phyloP scores from a whole-genome alignment of 2,888 invertebrate species.

The Leptinotarsa rubiginosa region DNA sequence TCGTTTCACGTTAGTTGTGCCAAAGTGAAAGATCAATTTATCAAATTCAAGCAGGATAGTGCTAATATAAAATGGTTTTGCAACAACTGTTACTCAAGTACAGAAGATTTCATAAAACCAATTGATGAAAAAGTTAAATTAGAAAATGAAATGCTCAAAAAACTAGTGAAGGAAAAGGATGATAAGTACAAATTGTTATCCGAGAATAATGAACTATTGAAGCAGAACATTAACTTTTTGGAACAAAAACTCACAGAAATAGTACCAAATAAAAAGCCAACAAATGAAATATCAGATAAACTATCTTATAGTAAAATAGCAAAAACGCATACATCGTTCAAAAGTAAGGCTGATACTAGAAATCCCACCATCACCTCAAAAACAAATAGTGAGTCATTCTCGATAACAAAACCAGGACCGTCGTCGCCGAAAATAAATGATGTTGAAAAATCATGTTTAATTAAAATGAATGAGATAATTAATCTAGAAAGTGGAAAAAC shows the following conservation, averaged over 20 bases:
- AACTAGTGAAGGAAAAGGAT: neutral
- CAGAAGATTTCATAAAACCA: neutral
- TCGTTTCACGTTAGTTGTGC: constrained; percentile 12
- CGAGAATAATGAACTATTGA: neutral
- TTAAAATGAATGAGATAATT: too few relatives aligned
- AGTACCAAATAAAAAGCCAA: neutral
- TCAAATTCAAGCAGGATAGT: constrained; percentile 7
- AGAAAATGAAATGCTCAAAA: too few relatives aligned
- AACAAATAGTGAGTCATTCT: too few relatives aligned
- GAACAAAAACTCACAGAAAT: neutral
- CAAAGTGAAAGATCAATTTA: constrained; percentile 13
- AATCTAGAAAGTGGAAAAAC: neutral
- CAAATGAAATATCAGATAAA: neutral
- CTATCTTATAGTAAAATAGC: neutral
- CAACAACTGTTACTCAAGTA: neutral
- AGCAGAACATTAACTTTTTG: neutral
- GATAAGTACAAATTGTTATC: neutral
- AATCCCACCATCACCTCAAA: neutral
- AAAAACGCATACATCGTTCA: neutral
- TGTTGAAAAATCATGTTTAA: too few relatives aligned
- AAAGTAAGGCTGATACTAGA: neutral
- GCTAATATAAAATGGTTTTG: constrained; percentile 18
- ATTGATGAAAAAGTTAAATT: too few relatives aligned
- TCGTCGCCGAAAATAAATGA: too few relatives aligned
- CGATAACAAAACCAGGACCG: too few relatives aligned